Percentiles rank a stretch among this genome's conserved stretches.
Conservation (phyloP, 2,888 invertebrate genomes). For the Mythimna impura region DNA sequence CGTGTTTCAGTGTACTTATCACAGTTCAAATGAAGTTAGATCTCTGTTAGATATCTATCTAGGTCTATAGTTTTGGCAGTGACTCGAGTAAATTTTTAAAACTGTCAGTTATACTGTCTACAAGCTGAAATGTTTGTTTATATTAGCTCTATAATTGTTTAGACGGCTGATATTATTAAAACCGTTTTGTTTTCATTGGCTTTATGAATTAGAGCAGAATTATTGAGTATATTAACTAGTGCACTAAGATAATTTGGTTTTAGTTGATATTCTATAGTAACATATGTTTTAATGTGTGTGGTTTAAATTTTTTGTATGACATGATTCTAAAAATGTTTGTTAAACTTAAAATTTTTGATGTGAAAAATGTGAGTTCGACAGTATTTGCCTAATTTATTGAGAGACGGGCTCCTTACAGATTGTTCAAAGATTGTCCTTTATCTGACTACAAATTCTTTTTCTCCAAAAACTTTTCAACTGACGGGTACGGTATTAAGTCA, state of each 20-base stretch:
- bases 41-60: slow-evolving; percentile 5
- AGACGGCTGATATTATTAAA: slow-evolving; percentile 39
- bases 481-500: neutral
- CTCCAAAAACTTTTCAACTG: neutral
- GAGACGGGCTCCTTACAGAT: neutral
- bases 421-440: slow-evolving; percentile 12
- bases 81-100: slow-evolving; percentile 25
- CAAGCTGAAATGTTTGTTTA: slow-evolving; percentile 44
- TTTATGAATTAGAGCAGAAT: slow-evolving; percentile 29
- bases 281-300: neutral
- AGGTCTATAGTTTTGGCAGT: neutral
- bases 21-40: neutral
- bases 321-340: neutral
- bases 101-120: slow-evolving; percentile 16
- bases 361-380: neutral
- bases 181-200: slow-evolving; percentile 34
- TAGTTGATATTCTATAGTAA: too few species aligned
- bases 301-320: neutral
- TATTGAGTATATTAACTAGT: slow-evolving; percentile 10
- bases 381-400: slow-evolving; percentile 4
- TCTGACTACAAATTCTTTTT: neutral
- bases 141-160: slow-evolving; percentile 37
- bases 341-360: neutral
- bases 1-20: neutral
- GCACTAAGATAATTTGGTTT: neutral